Evolutionary conservation across 2,113 vertebrate genomes (phyloP).

Genomic region (Ophthalmolycus amberensis): DNA sequence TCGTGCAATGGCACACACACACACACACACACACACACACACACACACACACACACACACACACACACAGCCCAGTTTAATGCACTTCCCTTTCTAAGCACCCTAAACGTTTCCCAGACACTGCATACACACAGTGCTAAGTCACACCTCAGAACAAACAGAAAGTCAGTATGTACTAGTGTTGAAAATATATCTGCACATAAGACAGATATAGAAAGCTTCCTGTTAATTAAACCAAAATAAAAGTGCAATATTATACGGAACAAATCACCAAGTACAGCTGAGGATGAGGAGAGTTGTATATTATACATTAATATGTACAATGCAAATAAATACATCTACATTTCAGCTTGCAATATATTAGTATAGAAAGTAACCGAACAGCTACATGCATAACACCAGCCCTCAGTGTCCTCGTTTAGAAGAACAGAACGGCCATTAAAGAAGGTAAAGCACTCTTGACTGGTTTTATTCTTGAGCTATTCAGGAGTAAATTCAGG

Average conservation of each 20-base stretch:
- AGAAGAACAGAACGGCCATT: not conserved
- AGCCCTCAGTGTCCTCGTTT: not conserved
- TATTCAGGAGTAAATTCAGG: not conserved
- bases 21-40: not conserved
- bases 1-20: not conserved
- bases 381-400: not conserved
- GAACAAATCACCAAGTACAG: not conserved
- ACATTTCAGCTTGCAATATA: not conserved
- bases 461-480: not conserved
- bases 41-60: too few species aligned
- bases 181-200: not conserved
- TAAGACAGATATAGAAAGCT: not conserved
- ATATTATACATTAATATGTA: not conserved
- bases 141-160: not conserved
- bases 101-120: not conserved
- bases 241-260: not conserved
- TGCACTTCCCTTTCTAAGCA: slow-evolving; percentile 2
- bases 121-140: not conserved
- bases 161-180: too few species aligned
- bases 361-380: not conserved
- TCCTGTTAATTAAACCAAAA: not conserved
- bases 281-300: not conserved
- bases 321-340: not conserved
- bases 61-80: not conserved
- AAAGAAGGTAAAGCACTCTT: not conserved